phyloP scores from a whole-genome alignment of 2,888 invertebrate genomes.

The Acleris laterana region DNA sequence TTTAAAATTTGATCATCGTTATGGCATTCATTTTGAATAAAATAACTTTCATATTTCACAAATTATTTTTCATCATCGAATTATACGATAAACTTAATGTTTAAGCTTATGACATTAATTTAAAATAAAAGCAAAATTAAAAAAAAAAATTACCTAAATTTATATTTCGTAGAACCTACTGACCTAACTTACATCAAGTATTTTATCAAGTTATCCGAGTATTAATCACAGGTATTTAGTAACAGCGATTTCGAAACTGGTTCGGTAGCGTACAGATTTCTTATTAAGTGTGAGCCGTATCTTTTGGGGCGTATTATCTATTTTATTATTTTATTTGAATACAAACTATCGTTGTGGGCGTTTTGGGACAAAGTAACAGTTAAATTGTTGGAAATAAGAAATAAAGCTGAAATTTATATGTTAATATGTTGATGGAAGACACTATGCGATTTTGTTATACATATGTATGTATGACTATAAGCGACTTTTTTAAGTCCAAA shows the following conservation, averaged over 20 bases:
- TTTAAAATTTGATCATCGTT: not conserved
- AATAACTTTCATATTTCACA: no score
- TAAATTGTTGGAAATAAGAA: conserved; percentile 22
- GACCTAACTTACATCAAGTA: conserved; percentile 1
- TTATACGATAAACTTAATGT: no score
- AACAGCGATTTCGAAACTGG: not conserved
- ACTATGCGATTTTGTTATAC: not conserved
- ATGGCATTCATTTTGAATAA: not conserved
- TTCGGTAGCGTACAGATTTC: conserved; percentile 12
- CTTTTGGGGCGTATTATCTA: conserved; percentile 22
- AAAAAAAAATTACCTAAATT: not conserved
- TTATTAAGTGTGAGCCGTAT: conserved; percentile 29
- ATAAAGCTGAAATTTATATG: conserved; percentile 20
- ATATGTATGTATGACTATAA: no score
- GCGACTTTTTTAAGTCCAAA: no score
- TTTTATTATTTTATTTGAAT: conserved; percentile 35
- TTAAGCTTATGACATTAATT: not conserved
- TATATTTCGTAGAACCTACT: not conserved
- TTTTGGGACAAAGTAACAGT: conserved; percentile 22
- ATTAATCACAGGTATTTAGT: conserved; percentile 4
- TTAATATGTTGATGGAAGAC: not conserved
- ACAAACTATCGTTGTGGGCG: conserved; percentile 19
- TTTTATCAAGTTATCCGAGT: not conserved
- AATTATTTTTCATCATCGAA: no score
- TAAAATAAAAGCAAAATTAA: no score